These are phyloP conservation scores for Doryteuthis pealeii DNA, from an alignment of 1,140 invertebrate genomes.

Conservation along the genomic window DNA sequence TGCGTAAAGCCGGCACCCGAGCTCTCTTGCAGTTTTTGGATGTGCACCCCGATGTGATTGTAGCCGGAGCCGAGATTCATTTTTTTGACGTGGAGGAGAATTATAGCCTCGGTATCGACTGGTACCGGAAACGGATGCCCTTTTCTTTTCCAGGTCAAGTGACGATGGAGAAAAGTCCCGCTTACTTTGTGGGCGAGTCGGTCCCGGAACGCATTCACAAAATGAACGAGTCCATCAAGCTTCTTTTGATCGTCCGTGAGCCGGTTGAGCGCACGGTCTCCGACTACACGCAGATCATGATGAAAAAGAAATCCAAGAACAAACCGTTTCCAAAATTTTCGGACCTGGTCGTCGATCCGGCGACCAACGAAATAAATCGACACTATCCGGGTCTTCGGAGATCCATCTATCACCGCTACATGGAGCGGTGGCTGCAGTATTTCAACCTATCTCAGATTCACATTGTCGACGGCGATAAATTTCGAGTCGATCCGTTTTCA, in stretches of 20 bases:
- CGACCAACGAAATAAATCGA: constrained; percentile 44
- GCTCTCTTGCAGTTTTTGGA: constrained; percentile 57
- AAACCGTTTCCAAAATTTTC: constrained; percentile 48
- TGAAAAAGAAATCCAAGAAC: constrained; percentile 47
- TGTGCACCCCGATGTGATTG: constrained; percentile 54
- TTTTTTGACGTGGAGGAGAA: constrained; percentile 59
- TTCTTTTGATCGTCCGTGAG: constrained; percentile 84
- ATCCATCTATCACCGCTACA: constrained; percentile 56
- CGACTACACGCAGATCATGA: constrained; percentile 76
- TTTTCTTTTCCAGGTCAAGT: constrained; percentile 36
- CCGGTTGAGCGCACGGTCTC: constrained; percentile 86
- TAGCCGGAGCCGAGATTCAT: constrained; percentile 50
- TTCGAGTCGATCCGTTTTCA: constrained; percentile 48
- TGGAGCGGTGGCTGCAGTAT: constrained; percentile 50
- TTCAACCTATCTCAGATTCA: constrained; percentile 55
- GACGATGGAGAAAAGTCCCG: constrained; percentile 61
- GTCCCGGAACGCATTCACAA: constrained; percentile 78
- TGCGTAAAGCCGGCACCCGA: constrained; percentile 59
- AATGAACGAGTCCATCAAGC: constrained; percentile 81
- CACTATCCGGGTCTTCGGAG: constrained; percentile 49
- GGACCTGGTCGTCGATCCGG: constrained; percentile 43
- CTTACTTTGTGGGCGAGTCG: constrained; percentile 63
- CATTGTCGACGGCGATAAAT: constrained; percentile 54
- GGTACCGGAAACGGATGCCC: constrained; percentile 52
- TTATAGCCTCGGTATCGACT: constrained; percentile 57